phyloP scores from a whole-genome alignment of 2,888 invertebrate species.

The Drosophila dives region DNA sequence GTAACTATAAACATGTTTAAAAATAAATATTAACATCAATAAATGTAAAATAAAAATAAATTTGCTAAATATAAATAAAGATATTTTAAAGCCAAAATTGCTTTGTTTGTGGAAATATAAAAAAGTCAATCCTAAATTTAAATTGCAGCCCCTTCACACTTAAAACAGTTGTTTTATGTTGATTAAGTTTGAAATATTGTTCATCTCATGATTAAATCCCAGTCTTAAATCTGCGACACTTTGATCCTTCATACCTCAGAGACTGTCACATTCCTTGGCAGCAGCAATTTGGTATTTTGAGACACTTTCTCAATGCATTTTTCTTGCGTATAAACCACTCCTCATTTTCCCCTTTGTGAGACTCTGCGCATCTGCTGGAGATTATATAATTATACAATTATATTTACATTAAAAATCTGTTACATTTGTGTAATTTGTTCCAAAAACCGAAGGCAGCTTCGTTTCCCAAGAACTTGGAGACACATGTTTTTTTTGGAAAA shows the following conservation, averaged over 20 bases:
- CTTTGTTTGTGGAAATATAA: not conserved
- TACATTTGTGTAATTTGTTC: constrained; percentile 62
- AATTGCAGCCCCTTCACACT: not conserved
- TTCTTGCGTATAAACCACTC: not conserved
- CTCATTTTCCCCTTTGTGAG: not conserved
- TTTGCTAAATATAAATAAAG: not conserved
- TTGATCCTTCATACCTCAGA: constrained; percentile 47
- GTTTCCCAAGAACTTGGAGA: constrained; percentile 51
- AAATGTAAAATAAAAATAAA: no score
- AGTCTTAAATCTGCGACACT: constrained; percentile 40
- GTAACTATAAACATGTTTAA: not conserved
- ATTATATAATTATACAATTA: constrained; percentile 80
- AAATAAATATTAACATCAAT: not conserved
- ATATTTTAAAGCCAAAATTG: not conserved
- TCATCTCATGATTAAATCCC: constrained; percentile 6
- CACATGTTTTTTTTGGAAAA: constrained; percentile 55
- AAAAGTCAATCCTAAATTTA: not conserved
- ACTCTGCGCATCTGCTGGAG: constrained; percentile 59
- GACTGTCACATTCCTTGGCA: constrained; percentile 39
- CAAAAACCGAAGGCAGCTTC: constrained; percentile 26
- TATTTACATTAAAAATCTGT: constrained; percentile 80
- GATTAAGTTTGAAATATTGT: constrained; percentile 23
- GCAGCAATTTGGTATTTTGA: constrained; percentile 26
- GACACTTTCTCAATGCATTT: constrained; percentile 45
- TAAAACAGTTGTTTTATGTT: constrained; percentile 4